Evolutionary conservation across 2,797 vertebrate species (phyloP), one percentile per base, ranked within the genome.

Genomic region (Ammospiza maritima): DNA sequence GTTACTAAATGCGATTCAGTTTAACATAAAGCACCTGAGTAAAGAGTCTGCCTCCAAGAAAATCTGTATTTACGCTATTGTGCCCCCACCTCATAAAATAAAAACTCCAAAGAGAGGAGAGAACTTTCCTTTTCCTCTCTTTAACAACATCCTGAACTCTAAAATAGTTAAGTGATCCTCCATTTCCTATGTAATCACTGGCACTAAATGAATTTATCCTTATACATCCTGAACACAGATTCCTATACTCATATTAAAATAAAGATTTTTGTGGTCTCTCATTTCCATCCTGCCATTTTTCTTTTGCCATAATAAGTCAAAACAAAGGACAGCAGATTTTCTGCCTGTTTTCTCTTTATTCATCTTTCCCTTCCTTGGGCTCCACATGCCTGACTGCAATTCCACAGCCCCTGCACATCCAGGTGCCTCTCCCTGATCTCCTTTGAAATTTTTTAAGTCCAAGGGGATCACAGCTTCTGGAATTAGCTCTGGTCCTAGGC

Each of bases 101-200:
- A 62, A 75, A 75, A 38, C 53, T 71, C 60, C 30, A n/a, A 48
- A 81, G 48, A 44, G 32, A 89, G 54, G 42, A 89, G 45, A 45
- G 34, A 85, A 69, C 89, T 95, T 96, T 74, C 82, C 70, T 84
- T 81, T 96, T 94, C 94, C 94, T 94, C 79, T 89, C 2, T 92
- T 84, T 94, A 94, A 85, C 62, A 84, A 71, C 76, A 94, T 82
- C 82, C 87, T 92, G 87, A 86, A 79, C 57, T 91, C 61, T 74
- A 75, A 81, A 95, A 80, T 32, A 81, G 45, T 76, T 66, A 65
- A 56, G 25, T 60, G 66, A 56, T 50, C 19, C 20, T 86, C 48
- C 60, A 38, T 84, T 95, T 91, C 85, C 91, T 86, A 20, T 38
- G 36, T 44, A 84, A 89, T 60, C 76, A 84, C 9, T 60, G 47